Conservation (phyloP, 2,888 invertebrate genomes). For the Furcula furcula region DNA sequence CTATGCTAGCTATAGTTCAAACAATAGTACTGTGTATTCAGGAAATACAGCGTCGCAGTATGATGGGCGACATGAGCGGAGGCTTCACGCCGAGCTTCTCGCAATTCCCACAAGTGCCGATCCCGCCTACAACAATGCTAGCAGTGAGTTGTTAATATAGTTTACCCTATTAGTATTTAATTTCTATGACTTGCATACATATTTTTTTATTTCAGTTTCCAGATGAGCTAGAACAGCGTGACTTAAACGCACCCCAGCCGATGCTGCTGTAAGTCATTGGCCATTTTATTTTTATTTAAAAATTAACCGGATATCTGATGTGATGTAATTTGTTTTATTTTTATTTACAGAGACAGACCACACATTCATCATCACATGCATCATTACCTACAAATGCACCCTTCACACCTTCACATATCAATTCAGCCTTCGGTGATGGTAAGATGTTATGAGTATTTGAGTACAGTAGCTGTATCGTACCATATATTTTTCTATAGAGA, state of each 20-base stretch:
- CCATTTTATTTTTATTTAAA: background rate
- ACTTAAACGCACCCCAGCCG: conserved; percentile 35
- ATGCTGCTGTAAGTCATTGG: conserved; percentile 31
- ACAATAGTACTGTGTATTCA: too few species aligned
- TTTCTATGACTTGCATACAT: too few species aligned
- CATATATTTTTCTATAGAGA: too few species aligned
- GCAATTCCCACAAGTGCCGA: conserved; percentile 37
- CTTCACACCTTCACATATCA: conserved; percentile 82
- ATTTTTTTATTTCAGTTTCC: conserved; percentile 47
- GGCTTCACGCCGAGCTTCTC: conserved; percentile 31
- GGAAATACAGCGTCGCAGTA: conserved; percentile 75
- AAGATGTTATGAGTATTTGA: too few species aligned
- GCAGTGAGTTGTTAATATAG: conserved; percentile 30
- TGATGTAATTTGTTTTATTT: background rate
- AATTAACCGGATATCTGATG: background rate
- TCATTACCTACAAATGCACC: conserved; percentile 83
- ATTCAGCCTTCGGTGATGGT: conserved; percentile 72
- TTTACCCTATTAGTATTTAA: too few species aligned
- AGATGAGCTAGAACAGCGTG: conserved; percentile 58
- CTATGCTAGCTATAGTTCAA: too few species aligned
- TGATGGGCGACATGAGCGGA: conserved; percentile 55
- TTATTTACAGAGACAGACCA: conserved; percentile 72
- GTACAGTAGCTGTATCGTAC: too few species aligned
- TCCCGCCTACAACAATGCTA: conserved; percentile 42
- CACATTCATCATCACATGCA: conserved; percentile 90